phyloP scores from a whole-genome alignment of 1,140 invertebrate species.

The Rhyacophila brunnea region DNA sequence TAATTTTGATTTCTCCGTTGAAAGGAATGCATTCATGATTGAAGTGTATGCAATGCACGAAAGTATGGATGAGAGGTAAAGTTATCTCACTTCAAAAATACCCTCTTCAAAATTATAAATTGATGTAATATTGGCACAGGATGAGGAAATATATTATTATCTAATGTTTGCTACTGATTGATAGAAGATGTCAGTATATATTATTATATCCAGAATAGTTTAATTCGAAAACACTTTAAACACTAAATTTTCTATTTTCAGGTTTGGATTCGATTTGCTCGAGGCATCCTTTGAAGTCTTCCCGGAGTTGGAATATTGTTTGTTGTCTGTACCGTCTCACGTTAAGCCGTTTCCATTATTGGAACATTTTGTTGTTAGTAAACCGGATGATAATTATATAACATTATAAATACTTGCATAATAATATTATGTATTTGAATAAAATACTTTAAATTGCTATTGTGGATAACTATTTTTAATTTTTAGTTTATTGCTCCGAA shows the following conservation, averaged over 20 bases:
- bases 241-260: too few relatives aligned
- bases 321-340: conserved; percentile 63
- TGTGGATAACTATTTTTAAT: conserved; percentile 5
- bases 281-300: conserved; percentile 66
- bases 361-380: conserved; percentile 61
- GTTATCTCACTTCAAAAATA: too few relatives aligned
- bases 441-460: not conserved
- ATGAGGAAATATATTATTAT: conserved; percentile 8
- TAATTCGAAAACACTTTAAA: too few relatives aligned
- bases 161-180: too few relatives aligned
- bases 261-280: conserved; percentile 57
- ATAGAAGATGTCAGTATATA: too few relatives aligned
- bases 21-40: conserved; percentile 60
- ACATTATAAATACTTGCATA: not conserved
- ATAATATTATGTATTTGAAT: conserved; percentile 8
- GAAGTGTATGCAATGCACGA: conserved; percentile 65
- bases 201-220: too few relatives aligned
- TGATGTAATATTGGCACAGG: too few relatives aligned
- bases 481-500: conserved; percentile 55
- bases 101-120: too few relatives aligned
- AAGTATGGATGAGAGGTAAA: conserved; percentile 58
- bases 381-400: not conserved
- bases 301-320: conserved; percentile 64
- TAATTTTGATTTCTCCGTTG: not conserved
- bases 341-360: conserved; percentile 60